phyloP scores from a whole-genome alignment of 2,797 vertebrate species.

The Gastrophryne carolinensis region DNA sequence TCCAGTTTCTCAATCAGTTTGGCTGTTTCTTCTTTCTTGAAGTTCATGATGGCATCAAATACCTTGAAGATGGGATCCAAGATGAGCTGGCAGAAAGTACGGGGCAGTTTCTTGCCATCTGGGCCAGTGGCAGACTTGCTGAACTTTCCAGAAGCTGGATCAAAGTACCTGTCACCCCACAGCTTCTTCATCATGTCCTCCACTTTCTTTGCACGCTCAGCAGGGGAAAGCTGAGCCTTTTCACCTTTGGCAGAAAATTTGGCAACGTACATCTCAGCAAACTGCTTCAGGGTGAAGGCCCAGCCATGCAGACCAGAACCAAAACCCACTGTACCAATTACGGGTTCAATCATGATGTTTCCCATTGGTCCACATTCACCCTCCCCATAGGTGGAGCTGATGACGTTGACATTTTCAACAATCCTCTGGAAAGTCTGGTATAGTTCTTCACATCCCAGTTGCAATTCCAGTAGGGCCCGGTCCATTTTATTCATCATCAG shows the following conservation, averaged over 20 bases:
- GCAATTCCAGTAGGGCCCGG: slow-evolving; percentile 61
- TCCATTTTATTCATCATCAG: slow-evolving; percentile 68
- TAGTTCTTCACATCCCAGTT: slow-evolving; percentile 63
- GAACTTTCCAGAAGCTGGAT: slow-evolving; percentile 55
- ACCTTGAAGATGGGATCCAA: slow-evolving; percentile 56
- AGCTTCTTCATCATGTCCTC: slow-evolving; percentile 63
- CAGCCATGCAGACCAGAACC: slow-evolving; percentile 65
- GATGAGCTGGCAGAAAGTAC: slow-evolving; percentile 53
- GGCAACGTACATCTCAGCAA: slow-evolving; percentile 68
- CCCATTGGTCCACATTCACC: slow-evolving; percentile 62
- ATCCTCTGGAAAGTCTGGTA: slow-evolving; percentile 61
- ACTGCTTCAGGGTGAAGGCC: slow-evolving; percentile 70
- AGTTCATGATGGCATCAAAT: slow-evolving; percentile 72
- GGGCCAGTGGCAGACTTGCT: slow-evolving; percentile 43
- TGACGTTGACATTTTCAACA: slow-evolving; percentile 62
- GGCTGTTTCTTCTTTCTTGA: slow-evolving; percentile 68
- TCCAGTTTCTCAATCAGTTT: slow-evolving; percentile 68
- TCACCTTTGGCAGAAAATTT: slow-evolving; percentile 68
- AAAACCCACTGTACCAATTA: slow-evolving; percentile 64
- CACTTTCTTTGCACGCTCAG: slow-evolving; percentile 57
- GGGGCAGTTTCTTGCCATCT: slow-evolving; percentile 55
- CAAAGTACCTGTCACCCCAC: slow-evolving; percentile 59
- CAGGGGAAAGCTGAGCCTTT: slow-evolving; percentile 54
- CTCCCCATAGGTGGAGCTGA: slow-evolving; percentile 62
- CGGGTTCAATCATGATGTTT: slow-evolving; percentile 64